Base-by-base conservation (phyloP, 2,888 invertebrate species). In the Tetramorium bicarinatum region DNA sequence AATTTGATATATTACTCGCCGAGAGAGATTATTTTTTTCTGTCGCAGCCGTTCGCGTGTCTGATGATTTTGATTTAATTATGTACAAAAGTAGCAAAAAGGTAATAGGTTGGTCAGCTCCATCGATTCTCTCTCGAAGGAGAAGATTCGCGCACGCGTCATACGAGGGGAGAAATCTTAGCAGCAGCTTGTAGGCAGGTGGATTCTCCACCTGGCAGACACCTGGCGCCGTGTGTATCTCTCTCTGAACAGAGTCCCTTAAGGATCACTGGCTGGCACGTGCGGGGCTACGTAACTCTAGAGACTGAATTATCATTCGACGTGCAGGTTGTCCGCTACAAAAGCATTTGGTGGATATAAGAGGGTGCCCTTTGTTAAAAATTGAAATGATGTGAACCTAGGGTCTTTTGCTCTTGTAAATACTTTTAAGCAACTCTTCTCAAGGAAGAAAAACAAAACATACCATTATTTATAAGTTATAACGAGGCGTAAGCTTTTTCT, bases 131-230 rank as follows among this genome's bases (percentile, higher is more conserved):
- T 25, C 41, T 25, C 34, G 69, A 56, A 29, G 44, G 4, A 44
- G 41, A 34, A 47, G 47, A 47, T 21, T 72, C 72, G 88, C 90
- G 91, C 91, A 92, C 91, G 92, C 80, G 91, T 88, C 90, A 81
- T 89, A 86, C 80, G 74, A 54, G 13, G 87, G 61, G 86, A 81
- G 61, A 77, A 90, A 88, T 89, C 88, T 87, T 85, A 67, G 72
- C 85, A 81, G 91, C 94, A 94, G 94, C 92, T 94, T 94, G 93
- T 90, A 88, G 87, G 92, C 94, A 94, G 94, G 94, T 94, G 94
- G 92, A 89, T 89, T 86, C 82, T 77, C 90, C 94, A 94, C 94
- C 94, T 94, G 94, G 91, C 90, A 89, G 66, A 91, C 94, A 94
- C 90, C 94, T 94, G 94, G 92, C 90, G 76, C 49, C 59, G 66